A percentile compares a stretch with the other conserved stretches of the same genome.
phyloP scores from a whole-genome alignment of 2,888 invertebrate genomes.

The Gibbula magus region DNA sequence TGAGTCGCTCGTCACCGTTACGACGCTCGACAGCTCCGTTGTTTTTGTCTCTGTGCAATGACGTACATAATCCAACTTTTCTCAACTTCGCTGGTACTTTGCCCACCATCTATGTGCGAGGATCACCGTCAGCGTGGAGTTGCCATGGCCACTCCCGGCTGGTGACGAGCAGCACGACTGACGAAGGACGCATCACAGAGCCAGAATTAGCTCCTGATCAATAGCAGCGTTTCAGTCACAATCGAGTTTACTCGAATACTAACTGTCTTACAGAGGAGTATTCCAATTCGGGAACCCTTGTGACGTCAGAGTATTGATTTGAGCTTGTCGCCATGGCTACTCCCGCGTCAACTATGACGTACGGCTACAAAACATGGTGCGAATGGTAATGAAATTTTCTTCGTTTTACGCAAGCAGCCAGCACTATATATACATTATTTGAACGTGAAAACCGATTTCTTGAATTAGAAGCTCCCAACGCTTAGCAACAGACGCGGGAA shows the following conservation, averaged over 20 bases:
- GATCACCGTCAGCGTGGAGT: no score
- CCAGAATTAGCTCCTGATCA: constrained; percentile 7
- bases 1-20: no score
- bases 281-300: constrained; percentile 14
- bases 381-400: constrained; percentile 28
- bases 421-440: constrained; percentile 32
- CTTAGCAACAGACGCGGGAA: constrained; percentile 19
- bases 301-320: constrained; percentile 22
- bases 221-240: constrained; percentile 2
- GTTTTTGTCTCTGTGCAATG: no score
- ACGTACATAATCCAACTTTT: no score
- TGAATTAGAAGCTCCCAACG: constrained; percentile 16
- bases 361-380: constrained; percentile 31
- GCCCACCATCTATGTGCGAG: no score
- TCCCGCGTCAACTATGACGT: constrained; percentile 32
- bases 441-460: constrained; percentile 22
- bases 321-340: constrained; percentile 24
- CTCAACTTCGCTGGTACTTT: no score
- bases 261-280: constrained; percentile 21
- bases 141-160: background rate
- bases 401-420: constrained; percentile 31
- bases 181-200: background rate
- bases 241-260: constrained; percentile 21
- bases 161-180: background rate
- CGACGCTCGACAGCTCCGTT: background rate